phyloP scores from a whole-genome alignment of 2,797 vertebrate genomes.

The Rhabdophis nuchalis region DNA sequence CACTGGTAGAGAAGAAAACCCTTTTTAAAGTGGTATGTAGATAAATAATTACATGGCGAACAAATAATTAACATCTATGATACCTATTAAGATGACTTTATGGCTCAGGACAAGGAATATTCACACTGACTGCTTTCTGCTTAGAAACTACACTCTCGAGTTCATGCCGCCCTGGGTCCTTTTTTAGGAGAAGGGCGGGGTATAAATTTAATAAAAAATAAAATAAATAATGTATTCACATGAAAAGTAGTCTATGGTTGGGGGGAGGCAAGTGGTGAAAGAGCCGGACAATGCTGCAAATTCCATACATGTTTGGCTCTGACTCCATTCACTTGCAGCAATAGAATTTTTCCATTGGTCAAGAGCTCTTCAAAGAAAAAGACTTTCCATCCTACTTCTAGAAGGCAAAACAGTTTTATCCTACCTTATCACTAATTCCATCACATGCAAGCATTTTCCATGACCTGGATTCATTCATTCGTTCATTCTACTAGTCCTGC shows the following conservation, averaged over 20 bases:
- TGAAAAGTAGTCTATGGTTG: background rate
- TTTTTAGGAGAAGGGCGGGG: too few relatives aligned
- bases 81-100: background rate
- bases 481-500: background rate
- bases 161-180: too few relatives aligned
- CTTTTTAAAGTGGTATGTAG: background rate
- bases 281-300: background rate
- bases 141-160: background rate
- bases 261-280: background rate
- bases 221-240: too few relatives aligned
- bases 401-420: background rate
- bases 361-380: background rate
- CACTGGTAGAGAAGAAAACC: background rate
- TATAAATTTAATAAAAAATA: too few relatives aligned
- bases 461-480: background rate
- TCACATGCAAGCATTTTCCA: background rate
- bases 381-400: background rate
- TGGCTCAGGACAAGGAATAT: background rate
- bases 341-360: background rate
- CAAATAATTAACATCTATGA: background rate
- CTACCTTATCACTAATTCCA: background rate
- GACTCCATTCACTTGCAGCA: background rate
- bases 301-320: background rate
- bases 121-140: background rate
- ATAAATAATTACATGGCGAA: background rate